These are phyloP conservation scores for Venustaconcha ellipsiformis DNA, from an alignment of 1,140 invertebrate species.

Conservation along the genomic window DNA sequence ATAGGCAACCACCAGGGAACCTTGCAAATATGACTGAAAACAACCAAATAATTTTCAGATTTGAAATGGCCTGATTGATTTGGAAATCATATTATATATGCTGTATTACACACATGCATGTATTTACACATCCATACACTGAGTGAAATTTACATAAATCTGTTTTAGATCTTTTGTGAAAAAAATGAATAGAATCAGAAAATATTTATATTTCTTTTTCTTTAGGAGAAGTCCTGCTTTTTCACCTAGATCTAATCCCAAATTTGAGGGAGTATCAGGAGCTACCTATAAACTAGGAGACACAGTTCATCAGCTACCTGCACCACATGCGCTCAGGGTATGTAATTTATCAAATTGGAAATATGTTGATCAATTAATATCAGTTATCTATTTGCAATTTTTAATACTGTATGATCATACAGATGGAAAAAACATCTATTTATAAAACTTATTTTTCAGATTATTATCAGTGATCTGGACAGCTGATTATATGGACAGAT, in stretches of 20 bases:
- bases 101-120: neutral
- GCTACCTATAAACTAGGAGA: constrained; percentile 56
- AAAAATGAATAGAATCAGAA: neutral
- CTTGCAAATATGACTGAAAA: too few relatives aligned
- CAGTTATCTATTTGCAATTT: neutral
- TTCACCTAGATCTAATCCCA: constrained; percentile 35
- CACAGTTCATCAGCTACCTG: constrained; percentile 54
- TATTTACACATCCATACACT: neutral
- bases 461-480: neutral
- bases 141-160: too few relatives aligned
- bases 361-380: neutral
- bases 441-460: neutral
- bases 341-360: neutral
- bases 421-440: neutral
- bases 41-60: too few relatives aligned
- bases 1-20: too few relatives aligned
- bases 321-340: constrained; percentile 60
- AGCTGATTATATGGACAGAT: neutral
- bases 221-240: constrained; percentile 28
- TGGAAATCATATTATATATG: neutral
- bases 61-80: too few relatives aligned
- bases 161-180: constrained; percentile 1
- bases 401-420: neutral
- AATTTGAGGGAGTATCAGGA: constrained; percentile 55
- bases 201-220: constrained; percentile 1